Conservation (phyloP, 2,888 invertebrate genomes). For the Spodoptera exigua region DNA sequence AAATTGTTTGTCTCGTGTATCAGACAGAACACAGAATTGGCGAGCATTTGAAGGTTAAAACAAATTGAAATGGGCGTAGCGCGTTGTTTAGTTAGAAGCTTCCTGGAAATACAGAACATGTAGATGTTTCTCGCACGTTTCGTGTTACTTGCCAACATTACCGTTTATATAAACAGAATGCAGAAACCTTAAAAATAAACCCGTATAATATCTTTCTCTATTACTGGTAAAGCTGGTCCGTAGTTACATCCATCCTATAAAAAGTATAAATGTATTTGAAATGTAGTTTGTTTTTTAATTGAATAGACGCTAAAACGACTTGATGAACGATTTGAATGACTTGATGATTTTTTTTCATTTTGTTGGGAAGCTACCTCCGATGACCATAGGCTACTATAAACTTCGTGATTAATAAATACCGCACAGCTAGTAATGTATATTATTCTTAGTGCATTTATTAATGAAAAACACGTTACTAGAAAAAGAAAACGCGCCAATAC, state of each 20-base stretch:
- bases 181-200: slow-evolving; percentile 45
- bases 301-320: too few relatives aligned
- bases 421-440: too few relatives aligned
- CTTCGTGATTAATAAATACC: too few relatives aligned
- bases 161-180: slow-evolving; percentile 69
- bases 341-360: too few relatives aligned
- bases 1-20: slow-evolving; percentile 73
- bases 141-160: slow-evolving; percentile 68
- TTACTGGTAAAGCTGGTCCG: slow-evolving; percentile 7
- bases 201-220: slow-evolving; percentile 7
- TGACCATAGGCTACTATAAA: too few relatives aligned
- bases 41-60: slow-evolving; percentile 83
- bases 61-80: slow-evolving; percentile 67
- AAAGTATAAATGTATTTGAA: too few relatives aligned
- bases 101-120: slow-evolving; percentile 73
- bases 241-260: not conserved
- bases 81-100: slow-evolving; percentile 67
- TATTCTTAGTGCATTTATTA: too few relatives aligned
- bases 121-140: slow-evolving; percentile 72
- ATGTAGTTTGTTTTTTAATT: too few relatives aligned
- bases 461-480: too few relatives aligned
- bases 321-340: too few relatives aligned
- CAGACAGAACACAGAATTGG: slow-evolving; percentile 72
- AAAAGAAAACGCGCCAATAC: too few relatives aligned
- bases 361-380: too few relatives aligned